A percentile compares a stretch with the other conserved stretches of the same genome.
Conservation (phyloP, 2,888 invertebrate species). For the Zaprionus lineosus region DNA sequence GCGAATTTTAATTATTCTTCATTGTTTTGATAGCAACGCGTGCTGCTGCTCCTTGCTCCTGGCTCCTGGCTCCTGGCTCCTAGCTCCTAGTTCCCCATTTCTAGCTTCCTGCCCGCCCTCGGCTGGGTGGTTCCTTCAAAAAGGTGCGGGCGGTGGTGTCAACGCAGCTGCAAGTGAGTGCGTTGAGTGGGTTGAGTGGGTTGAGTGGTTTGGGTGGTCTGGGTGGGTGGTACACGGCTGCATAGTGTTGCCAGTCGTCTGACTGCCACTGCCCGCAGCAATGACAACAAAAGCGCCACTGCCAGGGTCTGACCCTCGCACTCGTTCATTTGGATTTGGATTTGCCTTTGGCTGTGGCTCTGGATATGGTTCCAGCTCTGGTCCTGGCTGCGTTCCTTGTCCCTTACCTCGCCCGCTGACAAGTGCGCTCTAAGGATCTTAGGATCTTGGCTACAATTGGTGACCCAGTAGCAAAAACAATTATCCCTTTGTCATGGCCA, state of each 20-base stretch:
- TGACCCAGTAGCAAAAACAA: conserved; percentile 31
- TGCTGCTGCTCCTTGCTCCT: too few species aligned
- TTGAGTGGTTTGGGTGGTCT: too few species aligned
- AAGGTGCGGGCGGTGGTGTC: neutral
- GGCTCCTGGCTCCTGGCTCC: too few species aligned
- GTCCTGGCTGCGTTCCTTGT: too few species aligned
- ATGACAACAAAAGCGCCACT: conserved; percentile 22
- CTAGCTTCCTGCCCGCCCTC: too few species aligned
- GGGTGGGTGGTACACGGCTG: neutral
- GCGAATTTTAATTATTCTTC: conserved; percentile 79
- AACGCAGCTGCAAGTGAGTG: neutral
- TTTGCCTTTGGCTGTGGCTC: conserved; percentile 13
- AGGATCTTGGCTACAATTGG: conserved; percentile 11
- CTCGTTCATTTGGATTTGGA: conserved; percentile 38
- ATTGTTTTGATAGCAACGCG: conserved; percentile 74
- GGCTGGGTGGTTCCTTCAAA: too few species aligned
- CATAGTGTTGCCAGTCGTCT: neutral
- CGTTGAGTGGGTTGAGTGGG: too few species aligned
- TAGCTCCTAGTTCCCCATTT: too few species aligned
- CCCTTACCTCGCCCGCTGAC: conserved; percentile 10
- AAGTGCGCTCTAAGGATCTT: conserved; percentile 28
- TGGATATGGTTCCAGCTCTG: too few species aligned
- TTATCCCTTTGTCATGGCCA: conserved; percentile 39
- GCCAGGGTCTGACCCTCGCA: conserved; percentile 23
- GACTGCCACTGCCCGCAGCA: conserved; percentile 16